phyloP scores from a whole-genome alignment of 2,888 invertebrate genomes.

The Pristionchus exspectatus region DNA sequence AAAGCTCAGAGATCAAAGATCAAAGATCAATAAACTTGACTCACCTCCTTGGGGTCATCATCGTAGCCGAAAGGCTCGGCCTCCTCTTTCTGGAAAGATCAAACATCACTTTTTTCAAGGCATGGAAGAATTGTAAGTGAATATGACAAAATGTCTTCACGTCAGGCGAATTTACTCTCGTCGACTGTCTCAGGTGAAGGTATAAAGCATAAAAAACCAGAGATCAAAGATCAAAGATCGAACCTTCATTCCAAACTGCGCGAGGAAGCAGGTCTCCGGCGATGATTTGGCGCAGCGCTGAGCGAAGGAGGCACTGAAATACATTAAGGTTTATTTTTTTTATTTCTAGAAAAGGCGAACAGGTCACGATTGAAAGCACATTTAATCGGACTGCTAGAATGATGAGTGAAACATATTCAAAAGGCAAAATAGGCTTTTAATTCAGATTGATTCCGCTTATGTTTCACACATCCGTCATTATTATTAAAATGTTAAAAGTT shows the following conservation, averaged over 20 bases:
- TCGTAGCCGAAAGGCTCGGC: constrained; percentile 70
- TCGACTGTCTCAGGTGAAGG: too few relatives aligned
- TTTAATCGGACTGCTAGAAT: not conserved
- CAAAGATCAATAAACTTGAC: not conserved
- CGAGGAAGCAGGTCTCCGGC: constrained; percentile 71
- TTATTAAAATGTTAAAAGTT: too few relatives aligned
- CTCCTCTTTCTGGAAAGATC: constrained; percentile 56
- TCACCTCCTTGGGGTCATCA: constrained; percentile 62
- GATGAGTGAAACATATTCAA: not conserved
- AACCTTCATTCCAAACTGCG: constrained; percentile 65
- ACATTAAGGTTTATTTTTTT: not conserved
- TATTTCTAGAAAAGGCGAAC: not conserved
- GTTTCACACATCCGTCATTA: too few relatives aligned
- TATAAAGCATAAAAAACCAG: not conserved
- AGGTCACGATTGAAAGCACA: not conserved
- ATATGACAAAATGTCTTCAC: too few relatives aligned
- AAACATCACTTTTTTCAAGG: not conserved
- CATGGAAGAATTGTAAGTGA: not conserved
- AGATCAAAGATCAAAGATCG: constrained; percentile 1
- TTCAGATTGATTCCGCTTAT: too few relatives aligned
- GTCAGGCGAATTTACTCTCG: too few relatives aligned
- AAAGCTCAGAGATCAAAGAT: not conserved
- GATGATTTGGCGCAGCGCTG: constrained; percentile 64
- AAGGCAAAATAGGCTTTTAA: not conserved
- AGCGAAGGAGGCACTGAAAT: constrained; percentile 65